phyloP scores from a whole-genome alignment of 2,797 vertebrate genomes.

The Ptychobarbus kaznakovi region DNA sequence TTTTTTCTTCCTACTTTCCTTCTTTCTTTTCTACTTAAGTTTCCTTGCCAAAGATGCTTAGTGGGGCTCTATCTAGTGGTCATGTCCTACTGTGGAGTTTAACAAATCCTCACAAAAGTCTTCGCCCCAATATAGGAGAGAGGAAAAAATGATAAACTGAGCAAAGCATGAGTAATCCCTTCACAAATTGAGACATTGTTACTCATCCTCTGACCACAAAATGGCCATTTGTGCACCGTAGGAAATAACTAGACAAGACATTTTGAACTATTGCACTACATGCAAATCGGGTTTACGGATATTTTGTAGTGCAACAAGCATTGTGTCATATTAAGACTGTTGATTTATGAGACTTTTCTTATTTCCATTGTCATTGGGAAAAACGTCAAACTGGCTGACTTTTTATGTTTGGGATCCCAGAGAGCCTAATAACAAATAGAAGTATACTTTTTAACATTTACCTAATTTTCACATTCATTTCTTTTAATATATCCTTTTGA shows the following conservation, averaged over 20 bases:
- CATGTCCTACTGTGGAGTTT: constrained; percentile 66
- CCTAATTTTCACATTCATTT: not conserved
- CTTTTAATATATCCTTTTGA: not conserved
- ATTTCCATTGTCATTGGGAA: constrained; percentile 13
- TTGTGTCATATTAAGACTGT: not conserved
- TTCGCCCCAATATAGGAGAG: constrained; percentile 51
- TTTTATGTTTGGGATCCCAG: not conserved
- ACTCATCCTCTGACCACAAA: constrained; percentile 35
- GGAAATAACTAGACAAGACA: constrained; percentile 13
- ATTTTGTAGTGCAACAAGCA: not conserved
- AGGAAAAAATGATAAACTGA: constrained; percentile 40
- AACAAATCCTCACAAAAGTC: constrained; percentile 69
- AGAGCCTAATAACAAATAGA: not conserved
- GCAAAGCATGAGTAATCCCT: constrained; percentile 44
- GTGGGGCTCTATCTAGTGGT: constrained; percentile 65
- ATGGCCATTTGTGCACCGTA: constrained; percentile 24
- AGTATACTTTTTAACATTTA: not conserved
- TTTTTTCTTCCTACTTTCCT: constrained; percentile 54
- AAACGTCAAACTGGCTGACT: not conserved
- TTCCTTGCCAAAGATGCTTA: constrained; percentile 69
- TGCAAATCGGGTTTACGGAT: not conserved
- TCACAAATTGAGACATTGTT: constrained; percentile 42
- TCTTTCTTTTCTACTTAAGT: constrained; percentile 63
- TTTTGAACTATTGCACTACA: constrained; percentile 18
- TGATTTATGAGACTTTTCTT: not conserved